Percentiles rank a stretch among this genome's conserved stretches.
Conservation (phyloP, 2,797 vertebrate genomes). For the Gymnocypris eckloni region DNA sequence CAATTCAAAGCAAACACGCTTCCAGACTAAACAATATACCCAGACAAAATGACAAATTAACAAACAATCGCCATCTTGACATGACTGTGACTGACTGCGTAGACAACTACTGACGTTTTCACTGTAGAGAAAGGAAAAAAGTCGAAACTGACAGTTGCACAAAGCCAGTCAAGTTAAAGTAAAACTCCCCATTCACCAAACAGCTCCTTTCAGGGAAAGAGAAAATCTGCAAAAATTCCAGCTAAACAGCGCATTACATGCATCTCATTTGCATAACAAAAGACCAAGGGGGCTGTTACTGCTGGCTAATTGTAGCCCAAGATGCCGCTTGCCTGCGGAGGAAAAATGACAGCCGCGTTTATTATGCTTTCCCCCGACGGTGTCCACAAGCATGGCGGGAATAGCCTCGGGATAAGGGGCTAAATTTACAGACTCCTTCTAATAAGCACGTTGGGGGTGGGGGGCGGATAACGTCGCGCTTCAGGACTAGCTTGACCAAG, state of each 20-base stretch:
- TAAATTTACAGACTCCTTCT: slow-evolving; percentile 23
- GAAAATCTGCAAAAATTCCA: slow-evolving; percentile 42
- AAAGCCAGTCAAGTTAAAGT: slow-evolving; percentile 38
- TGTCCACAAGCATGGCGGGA: slow-evolving; percentile 30
- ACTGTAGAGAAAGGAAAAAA: slow-evolving; percentile 8
- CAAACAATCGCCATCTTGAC: slow-evolving; percentile 29
- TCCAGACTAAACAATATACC: slow-evolving; percentile 15
- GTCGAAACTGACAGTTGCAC: slow-evolving; percentile 40
- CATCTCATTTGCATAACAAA: slow-evolving; percentile 64
- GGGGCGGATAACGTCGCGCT: background rate
- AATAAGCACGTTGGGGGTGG: slow-evolving; percentile 37
- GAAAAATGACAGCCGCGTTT: slow-evolving; percentile 61
- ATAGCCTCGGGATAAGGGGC: slow-evolving; percentile 31
- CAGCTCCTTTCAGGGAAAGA: slow-evolving; percentile 31
- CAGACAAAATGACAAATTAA: slow-evolving; percentile 8
- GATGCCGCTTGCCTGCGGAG: slow-evolving; percentile 61
- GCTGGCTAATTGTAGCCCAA: slow-evolving; percentile 63
- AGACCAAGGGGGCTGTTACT: slow-evolving; percentile 43
- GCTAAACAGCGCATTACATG: slow-evolving; percentile 45
- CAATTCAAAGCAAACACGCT: slow-evolving; percentile 6
- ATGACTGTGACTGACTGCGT: slow-evolving; percentile 19
- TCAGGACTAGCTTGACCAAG: slow-evolving; percentile 2
- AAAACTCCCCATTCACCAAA: slow-evolving; percentile 30
- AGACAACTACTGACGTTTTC: slow-evolving; percentile 1
- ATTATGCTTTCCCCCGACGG: slow-evolving; percentile 44